Conservation (phyloP, 1,140 invertebrate genomes). For the Drosophila nigrodunni region DNA sequence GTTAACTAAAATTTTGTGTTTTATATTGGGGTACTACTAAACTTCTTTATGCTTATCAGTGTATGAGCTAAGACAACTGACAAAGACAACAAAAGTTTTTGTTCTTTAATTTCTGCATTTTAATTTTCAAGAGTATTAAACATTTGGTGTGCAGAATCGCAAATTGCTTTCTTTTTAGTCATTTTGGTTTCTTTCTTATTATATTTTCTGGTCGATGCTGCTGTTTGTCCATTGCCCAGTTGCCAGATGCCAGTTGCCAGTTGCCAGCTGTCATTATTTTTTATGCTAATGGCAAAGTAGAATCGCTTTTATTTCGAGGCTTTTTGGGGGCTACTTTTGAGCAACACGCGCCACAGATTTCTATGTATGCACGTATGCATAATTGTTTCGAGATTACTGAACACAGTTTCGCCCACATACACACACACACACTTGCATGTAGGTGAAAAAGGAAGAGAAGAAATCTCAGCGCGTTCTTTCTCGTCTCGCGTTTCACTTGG, state of each 20-base stretch:
- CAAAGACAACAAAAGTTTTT: too few relatives aligned
- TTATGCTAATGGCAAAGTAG: conserved; percentile 78
- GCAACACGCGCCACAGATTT: conserved; percentile 73
- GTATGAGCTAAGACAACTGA: too few relatives aligned
- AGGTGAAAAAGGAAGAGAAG: background rate
- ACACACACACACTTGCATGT: conserved; percentile 6
- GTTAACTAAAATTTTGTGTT: too few relatives aligned
- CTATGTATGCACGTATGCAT: conserved; percentile 74
- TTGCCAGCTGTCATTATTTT: conserved; percentile 68
- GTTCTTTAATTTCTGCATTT: too few relatives aligned
- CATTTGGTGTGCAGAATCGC: background rate
- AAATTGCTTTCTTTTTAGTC: conserved; percentile 1
- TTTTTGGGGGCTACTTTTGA: conserved; percentile 66
- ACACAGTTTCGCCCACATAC: conserved; percentile 10
- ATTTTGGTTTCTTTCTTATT: conserved; percentile 8
- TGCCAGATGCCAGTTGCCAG: conserved; percentile 20
- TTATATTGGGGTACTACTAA: too few relatives aligned
- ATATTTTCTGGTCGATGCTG: conserved; percentile 9
- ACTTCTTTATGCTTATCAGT: too few relatives aligned
- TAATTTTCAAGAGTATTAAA: background rate
- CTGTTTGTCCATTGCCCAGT: conserved; percentile 24
- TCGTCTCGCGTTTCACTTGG: conserved; percentile 27
- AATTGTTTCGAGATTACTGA: conserved; percentile 78
- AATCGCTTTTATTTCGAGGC: conserved; percentile 76
- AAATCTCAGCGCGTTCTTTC: conserved; percentile 40